A percentile compares a stretch with the other conserved stretches of the same genome.
Evolutionary conservation across 2,113 vertebrate genomes (phyloP).

Genomic region (Phyllopteryx taeniolatus): DNA sequence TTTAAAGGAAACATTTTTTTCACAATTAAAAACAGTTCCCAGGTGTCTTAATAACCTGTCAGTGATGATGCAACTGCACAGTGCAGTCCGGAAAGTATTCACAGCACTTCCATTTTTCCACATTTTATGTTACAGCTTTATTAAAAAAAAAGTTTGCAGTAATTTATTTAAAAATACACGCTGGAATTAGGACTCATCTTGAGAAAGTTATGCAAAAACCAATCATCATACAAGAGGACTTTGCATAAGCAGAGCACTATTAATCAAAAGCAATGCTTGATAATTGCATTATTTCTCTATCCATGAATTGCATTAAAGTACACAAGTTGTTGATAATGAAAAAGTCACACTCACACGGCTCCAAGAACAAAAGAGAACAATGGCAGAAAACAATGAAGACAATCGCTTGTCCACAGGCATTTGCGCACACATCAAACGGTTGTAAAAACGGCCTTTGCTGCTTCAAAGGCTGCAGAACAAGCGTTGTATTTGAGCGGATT

Average conservation of each 20-base stretch:
- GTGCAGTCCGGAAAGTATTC: too few species aligned
- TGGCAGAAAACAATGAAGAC: conserved; percentile 34
- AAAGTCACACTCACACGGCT: conserved; percentile 5
- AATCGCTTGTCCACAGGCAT: conserved; percentile 57
- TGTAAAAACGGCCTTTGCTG: conserved; percentile 33
- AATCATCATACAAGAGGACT: neutral
- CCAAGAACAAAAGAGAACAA: conserved; percentile 47
- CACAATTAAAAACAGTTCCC: too few species aligned
- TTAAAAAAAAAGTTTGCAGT: neutral
- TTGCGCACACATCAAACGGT: conserved; percentile 54
- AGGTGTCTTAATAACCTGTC: too few species aligned
- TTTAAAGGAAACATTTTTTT: neutral
- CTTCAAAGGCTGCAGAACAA: conserved; percentile 58
- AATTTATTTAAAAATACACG: neutral
- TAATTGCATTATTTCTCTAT: conserved; percentile 28
- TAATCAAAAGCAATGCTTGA: conserved; percentile 16
- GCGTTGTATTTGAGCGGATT: conserved; percentile 43
- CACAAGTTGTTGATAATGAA: conserved; percentile 31
- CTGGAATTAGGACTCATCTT: too few species aligned
- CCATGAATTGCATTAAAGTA: conserved; percentile 14
- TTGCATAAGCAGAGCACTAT: neutral
- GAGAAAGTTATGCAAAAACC: neutral
- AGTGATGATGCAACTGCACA: too few species aligned
- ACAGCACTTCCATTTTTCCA: too few species aligned
- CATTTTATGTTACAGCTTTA: too few species aligned